A percentile compares a stretch with the other conserved stretches of the same genome.
Evolutionary conservation across 2,888 invertebrate genomes (phyloP).

Genomic region (Pseudolycoriella hygida): DNA sequence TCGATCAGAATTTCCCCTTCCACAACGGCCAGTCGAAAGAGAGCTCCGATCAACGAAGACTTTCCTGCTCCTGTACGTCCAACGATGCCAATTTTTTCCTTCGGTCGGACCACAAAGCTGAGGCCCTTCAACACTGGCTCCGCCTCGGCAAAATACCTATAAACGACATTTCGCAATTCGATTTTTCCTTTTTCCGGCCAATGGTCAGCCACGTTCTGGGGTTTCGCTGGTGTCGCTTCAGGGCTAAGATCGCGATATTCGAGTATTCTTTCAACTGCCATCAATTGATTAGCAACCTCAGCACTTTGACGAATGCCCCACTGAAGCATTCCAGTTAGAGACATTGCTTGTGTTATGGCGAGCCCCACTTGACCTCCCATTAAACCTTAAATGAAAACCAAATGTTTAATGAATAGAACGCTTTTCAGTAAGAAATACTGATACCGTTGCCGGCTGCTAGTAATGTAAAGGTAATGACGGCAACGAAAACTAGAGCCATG

Average conservation of each 20-base stretch:
- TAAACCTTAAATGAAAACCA: conserved; percentile 6
- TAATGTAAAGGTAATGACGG: conserved; percentile 24
- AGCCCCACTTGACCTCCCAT: conserved; percentile 32
- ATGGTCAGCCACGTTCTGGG: conserved; percentile 6
- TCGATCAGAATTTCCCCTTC: conserved; percentile 53
- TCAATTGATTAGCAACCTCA: conserved; percentile 45
- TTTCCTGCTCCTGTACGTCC: conserved; percentile 56
- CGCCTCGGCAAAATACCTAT: conserved; percentile 61
- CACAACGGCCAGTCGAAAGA: conserved; percentile 37
- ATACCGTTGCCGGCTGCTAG: conserved; percentile 1
- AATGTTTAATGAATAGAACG: neutral
- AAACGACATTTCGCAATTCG: conserved; percentile 31
- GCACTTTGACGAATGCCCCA: conserved; percentile 45
- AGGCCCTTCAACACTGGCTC: conserved; percentile 64
- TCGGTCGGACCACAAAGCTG: conserved; percentile 32
- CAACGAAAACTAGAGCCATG: conserved; percentile 43
- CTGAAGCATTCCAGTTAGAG: conserved; percentile 33
- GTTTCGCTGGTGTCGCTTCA: conserved; percentile 28
- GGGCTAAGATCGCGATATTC: conserved; percentile 37
- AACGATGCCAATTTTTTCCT: conserved; percentile 41
- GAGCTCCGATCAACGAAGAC: conserved; percentile 45
- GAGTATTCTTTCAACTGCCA: conserved; percentile 51
- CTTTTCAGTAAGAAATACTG: neutral
- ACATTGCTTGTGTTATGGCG: conserved; percentile 34
- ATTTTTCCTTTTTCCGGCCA: conserved; percentile 37